Base-by-base conservation (phyloP, 2,888 invertebrate species). In the Tetranychus truncatus region DNA sequence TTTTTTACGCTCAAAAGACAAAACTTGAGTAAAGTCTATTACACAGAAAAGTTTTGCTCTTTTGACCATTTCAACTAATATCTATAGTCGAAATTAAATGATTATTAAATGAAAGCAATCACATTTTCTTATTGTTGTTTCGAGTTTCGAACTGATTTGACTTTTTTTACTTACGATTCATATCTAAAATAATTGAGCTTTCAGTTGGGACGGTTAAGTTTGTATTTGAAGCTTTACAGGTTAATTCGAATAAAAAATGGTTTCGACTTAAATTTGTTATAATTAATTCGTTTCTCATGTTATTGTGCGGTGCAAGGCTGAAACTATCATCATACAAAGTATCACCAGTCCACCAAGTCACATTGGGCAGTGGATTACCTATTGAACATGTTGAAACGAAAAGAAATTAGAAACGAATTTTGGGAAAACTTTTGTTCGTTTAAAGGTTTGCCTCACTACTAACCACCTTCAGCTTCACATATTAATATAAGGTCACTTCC, bases 401-500 rank as follows among this genome's bases (percentile, higher is more conserved):
- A 18, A 6, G 15, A 44, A 72, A 7, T 55, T 6, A 55, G 6
- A 55, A 9, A 55, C 3, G 24, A 24, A 24, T 24, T 24, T 0
- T 34, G 24, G 24, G 24, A 24, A 24, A 24, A 24, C 1, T n/a
- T 24, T 24, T 24, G 2, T 1, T 24, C 24, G 24, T 34, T 34
- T 0, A 34, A 34, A 34, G 3, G 34, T 0, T 34, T 4, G 0
- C 65, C 4, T 67, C 72, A 3, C 9, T 72, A 55, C 77, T 74
- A 74, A 79, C 79, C 79, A 73, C 79, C 78, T 76, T 79, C 79
- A 6, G 78, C 78, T 74, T 91, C 87, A 83, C 92, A 92, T 76
- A 90, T 92, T 80, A 92, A 87, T 75, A 89, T 87, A 78, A 92
- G 88, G 81, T 91, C 91, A 80, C 91, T 91, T 4, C 90, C 90